A percentile compares a stretch with the other conserved stretches of the same genome.
phyloP scores from a whole-genome alignment of 2,797 vertebrate genomes.

The Pseudopleuronectes americanus region DNA sequence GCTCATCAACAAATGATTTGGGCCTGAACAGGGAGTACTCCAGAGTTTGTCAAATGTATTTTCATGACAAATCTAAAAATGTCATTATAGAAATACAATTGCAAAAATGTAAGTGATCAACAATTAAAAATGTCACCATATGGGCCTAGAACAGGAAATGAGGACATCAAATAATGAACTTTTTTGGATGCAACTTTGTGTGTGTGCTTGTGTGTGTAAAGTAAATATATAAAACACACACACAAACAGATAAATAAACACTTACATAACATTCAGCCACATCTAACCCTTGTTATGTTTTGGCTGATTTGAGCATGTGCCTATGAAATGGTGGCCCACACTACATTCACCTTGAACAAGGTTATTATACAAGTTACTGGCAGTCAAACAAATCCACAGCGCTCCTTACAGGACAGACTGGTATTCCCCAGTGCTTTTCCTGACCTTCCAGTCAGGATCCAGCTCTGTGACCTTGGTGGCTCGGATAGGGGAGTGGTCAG shows the following conservation, averaged over 20 bases:
- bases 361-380: slow-evolving; percentile 35
- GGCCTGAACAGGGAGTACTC: too few species aligned
- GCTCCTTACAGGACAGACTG: not conserved
- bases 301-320: not conserved
- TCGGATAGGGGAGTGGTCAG: slow-evolving; percentile 23
- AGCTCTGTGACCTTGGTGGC: slow-evolving; percentile 45
- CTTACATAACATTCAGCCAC: too few species aligned
- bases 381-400: slow-evolving; percentile 10
- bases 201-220: not conserved
- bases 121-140: not conserved
- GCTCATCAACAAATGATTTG: too few species aligned
- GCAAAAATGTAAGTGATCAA: not conserved
- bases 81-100: too few species aligned
- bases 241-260: too few species aligned
- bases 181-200: not conserved
- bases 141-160: not conserved
- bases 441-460: slow-evolving; percentile 19
- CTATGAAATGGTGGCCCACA: slow-evolving; percentile 49
- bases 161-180: too few species aligned
- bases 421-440: not conserved
- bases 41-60: too few species aligned
- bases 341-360: slow-evolving; percentile 64
- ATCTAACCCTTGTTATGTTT: not conserved
- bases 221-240: too few species aligned
- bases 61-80: too few species aligned